Evolutionary conservation across 1,140 invertebrate species (phyloP), one percentile per base, ranked within the genome.

Genomic region (Drosophila bifasciata): DNA sequence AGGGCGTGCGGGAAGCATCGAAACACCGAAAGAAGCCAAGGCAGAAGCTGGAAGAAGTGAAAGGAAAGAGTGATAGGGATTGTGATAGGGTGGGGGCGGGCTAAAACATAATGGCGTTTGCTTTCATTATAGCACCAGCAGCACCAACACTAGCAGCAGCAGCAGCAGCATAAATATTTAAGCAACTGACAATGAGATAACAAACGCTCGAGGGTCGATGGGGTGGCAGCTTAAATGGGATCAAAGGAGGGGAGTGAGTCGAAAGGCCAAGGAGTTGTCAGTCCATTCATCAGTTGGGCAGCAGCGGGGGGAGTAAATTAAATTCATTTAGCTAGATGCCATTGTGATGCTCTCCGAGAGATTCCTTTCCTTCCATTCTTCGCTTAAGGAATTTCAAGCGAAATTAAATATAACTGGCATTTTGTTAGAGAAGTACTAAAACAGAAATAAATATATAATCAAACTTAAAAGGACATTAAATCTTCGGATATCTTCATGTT

Each of bases 121-220:
- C 74, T 81, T 77, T 88, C 73, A 86, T 86, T 85, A 86, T 73
- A 84, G 75, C 75, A 70, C 79, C 48, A 70, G 16, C 53, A 55
- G 59, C 59, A 68, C 73, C 78, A 88, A 7, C 23, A 68, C 73
- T 74, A 88, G 5, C 23, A 53, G 5, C 15, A 32, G 16, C 23
- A 36, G 8, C 36, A 56, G 59, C 59, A 68, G 77, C 79, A 88
- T 86, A 86, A 89, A 86, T 86, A 86, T 86, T 86, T 88, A 89
- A 86, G 59, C 78, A 88, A 88, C 83, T 83, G 78, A 81, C 84
- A 79, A 83, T 79, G 74, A 80, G 83, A 71, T 81, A 86, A 86
- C 83, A 81, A 86, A 80, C 72, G 56, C 48, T 21, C 41, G 16
- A 21, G 15, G 23, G 8, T 2, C 9, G 28, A 23, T 19, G 39